Conservation (phyloP, 2,113 vertebrate genomes). For the Herpailurus yagouaroundi region DNA sequence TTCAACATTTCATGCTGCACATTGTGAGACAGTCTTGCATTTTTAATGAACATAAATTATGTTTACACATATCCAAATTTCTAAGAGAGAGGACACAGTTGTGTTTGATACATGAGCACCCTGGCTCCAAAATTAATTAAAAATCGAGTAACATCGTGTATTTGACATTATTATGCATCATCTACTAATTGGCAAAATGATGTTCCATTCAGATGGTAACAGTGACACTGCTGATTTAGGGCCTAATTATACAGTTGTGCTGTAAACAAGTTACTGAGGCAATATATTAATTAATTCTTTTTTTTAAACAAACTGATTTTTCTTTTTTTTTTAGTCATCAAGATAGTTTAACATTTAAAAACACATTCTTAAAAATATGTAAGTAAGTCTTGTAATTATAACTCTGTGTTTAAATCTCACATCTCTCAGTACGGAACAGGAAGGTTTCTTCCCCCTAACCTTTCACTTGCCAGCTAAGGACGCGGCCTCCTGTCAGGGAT, state of each 20-base stretch:
- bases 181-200: slow-evolving; percentile 87
- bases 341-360: slow-evolving; percentile 9
- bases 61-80: slow-evolving; percentile 73
- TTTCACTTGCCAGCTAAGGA: not conserved
- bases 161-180: slow-evolving; percentile 87
- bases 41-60: slow-evolving; percentile 67
- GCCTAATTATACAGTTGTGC: slow-evolving; percentile 85
- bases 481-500: not conserved
- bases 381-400: not conserved
- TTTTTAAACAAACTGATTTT: slow-evolving; percentile 62
- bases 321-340: not conserved
- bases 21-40: not conserved
- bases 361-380: not conserved
- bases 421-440: not conserved
- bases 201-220: slow-evolving; percentile 83
- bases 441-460: not conserved
- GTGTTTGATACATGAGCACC: slow-evolving; percentile 75
- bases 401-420: not conserved
- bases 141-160: slow-evolving; percentile 81
- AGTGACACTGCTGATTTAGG: slow-evolving; percentile 83
- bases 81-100: slow-evolving; percentile 78
- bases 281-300: slow-evolving; percentile 78
- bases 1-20: not conserved
- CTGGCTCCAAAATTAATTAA: slow-evolving; percentile 86
- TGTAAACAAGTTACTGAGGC: slow-evolving; percentile 82